Evolutionary conservation across 2,888 invertebrate species (phyloP), one percentile per base, ranked within the genome.

Genomic region (Andrena praecox): DNA sequence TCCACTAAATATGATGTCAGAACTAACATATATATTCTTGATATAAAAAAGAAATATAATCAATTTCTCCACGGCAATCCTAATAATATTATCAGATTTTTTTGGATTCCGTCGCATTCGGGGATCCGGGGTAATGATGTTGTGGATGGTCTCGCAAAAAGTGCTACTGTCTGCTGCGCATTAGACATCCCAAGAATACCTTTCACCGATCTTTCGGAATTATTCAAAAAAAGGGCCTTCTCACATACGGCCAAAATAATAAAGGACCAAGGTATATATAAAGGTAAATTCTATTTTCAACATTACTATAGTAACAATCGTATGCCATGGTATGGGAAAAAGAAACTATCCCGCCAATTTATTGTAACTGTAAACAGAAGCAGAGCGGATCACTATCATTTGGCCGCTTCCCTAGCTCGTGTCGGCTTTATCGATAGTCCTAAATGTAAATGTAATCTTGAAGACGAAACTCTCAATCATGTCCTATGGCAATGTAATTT

Each of bases 401-500:
- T 29, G 16, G 16, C n/a, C 16, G 31, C 60, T 6, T 60, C 60
- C 31, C n/a, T 60, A 2, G 31, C 31, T 56, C 31, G 31, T 7
- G 7, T 31, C 6, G 20, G 35, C 10, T 20, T 62, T 35, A 35
- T 35, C 0, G n/a, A 35, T 35, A 62, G 12, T 16, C 59, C 59
- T 12, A 59, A 8, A 16, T 27, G 27, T 27, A 27, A 59, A 29
- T 59, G 27, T 27, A 59, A 59, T 16, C 2, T 10, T 29, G 59
- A 59, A 8, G 16, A 8, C 8, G 62, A 62, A 33, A 33, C 31
- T 33, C 16, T 62, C 2, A 62, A 62, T n/a, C 33, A 62, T 20
- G 35, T 62, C 16, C 3, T 62, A 8, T 62, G 62, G 62, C 62
- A 62, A 33, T 62, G 62, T 8, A 62, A 62, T 8, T 33, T 71